Percentiles rank a stretch among this genome's conserved stretches.
These are phyloP conservation scores for Rallus crepitans DNA, from an alignment of 2,797 vertebrate species.

Conservation along the genomic window DNA sequence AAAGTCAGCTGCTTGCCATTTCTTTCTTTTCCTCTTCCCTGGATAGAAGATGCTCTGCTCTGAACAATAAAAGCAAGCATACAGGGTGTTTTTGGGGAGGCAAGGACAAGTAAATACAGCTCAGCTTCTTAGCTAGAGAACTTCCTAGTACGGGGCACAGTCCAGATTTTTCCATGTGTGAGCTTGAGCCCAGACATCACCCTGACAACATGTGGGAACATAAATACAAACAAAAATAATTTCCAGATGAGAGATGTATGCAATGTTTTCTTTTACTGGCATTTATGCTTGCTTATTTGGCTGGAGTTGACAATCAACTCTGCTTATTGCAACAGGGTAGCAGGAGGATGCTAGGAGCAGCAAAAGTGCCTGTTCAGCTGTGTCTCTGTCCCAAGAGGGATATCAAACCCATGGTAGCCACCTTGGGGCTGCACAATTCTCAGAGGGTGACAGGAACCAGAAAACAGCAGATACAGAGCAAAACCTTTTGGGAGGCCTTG, in stretches of 20 bases:
- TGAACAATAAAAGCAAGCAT: neutral
- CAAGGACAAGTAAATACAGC: neutral
- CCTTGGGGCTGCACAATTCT: neutral
- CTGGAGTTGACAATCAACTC: constrained; percentile 19
- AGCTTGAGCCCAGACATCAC: constrained; percentile 65
- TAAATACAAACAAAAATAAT: constrained; percentile 76
- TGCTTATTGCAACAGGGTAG: constrained; percentile 60
- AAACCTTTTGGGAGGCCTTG: neutral
- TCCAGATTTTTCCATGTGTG: constrained; percentile 59
- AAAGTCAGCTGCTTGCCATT: neutral
- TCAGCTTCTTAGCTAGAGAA: constrained; percentile 44
- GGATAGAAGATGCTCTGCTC: neutral
- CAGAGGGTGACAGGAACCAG: too few species aligned
- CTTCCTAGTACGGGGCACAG: constrained; percentile 37
- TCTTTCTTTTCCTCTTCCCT: neutral
- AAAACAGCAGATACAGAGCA: neutral
- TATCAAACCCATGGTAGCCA: neutral
- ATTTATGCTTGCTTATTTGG: constrained; percentile 66
- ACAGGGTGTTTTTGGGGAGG: neutral
- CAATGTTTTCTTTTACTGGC: constrained; percentile 71
- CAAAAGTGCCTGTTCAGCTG: constrained; percentile 25
- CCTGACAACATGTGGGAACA: constrained; percentile 70
- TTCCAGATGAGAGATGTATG: constrained; percentile 72
- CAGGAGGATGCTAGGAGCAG: neutral
- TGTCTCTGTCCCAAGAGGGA: neutral